These are phyloP conservation scores for Phrynocephalus forsythii DNA, from an alignment of 2,797 vertebrate species.

Conservation along the genomic window DNA sequence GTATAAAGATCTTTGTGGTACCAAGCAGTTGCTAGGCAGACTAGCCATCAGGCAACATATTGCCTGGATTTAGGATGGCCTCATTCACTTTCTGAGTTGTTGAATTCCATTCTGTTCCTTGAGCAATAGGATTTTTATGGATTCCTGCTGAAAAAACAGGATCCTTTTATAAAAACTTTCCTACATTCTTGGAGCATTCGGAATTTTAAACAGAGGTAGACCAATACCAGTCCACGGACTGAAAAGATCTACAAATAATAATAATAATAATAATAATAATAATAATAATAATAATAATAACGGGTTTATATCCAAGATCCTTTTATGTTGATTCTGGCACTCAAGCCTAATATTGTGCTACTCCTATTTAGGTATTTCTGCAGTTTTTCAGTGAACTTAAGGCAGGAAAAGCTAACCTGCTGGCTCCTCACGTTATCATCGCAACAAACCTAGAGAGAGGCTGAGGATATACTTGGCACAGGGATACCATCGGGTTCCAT, in stretches of 20 bases:
- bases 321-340: constrained; percentile 22
- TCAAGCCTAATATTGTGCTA: background rate
- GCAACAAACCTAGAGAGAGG: background rate
- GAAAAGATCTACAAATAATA: too few species aligned
- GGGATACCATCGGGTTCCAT: background rate
- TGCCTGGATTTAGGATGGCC: background rate
- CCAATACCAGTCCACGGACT: too few species aligned
- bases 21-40: background rate
- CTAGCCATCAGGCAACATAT: too few species aligned
- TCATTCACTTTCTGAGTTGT: too few species aligned
- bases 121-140: background rate
- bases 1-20: background rate
- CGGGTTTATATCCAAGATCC: too few species aligned
- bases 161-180: background rate
- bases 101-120: background rate
- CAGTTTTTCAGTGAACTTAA: background rate
- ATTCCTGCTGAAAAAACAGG: background rate
- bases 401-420: too few species aligned
- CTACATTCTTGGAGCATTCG: too few species aligned
- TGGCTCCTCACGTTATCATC: background rate
- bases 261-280: too few species aligned
- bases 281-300: too few species aligned
- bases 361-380: background rate
- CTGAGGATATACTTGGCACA: background rate
- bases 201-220: too few species aligned